Evolutionary conservation across 2,797 vertebrate species (phyloP), one percentile per base, ranked within the genome.

Genomic region (Phrynocephalus guinanensis): DNA sequence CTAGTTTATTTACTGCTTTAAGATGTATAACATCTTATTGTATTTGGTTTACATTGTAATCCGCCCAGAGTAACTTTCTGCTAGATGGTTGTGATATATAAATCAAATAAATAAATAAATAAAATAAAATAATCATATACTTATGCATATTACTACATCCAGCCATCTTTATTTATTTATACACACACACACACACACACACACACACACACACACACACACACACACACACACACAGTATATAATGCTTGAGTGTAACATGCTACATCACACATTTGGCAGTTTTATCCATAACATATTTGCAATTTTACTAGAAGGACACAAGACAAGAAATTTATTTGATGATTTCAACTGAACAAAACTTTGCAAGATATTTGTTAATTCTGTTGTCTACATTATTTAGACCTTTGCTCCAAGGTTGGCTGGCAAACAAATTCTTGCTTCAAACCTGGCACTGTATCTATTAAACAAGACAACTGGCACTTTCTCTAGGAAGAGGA

Each of bases 401-500:
- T 24, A 26, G 66, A 28, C 20, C 7, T 76, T 82, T 67, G 22
- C 82, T 33, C 52, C 50, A 79, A 56, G 50, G 15, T 10, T 67
- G 24, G 30, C 48, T 6, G 0, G 82, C 66, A 83, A 33, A 84
- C 68, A 66, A 28, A 71, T 92, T 87, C 0, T 0, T 79, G 80
- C 84, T 92, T 84, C 86, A 87, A 80, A 88, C 80, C 0, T 84
- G 77, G 90, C 44, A 52, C 72, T 75, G 87, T 30, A 50, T 76
- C 50, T 22, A 18, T 48, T 52, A 78, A 70, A 89, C 24, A 89
- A 90, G 85, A 71, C 63, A 88, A 83, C 68, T 83, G 81, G 44
- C 77, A 76, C 52, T 67, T 82, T 88, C 82, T 84, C 56, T 71
- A 81, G 90, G 87, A 92, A 26, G 71, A 87, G 86, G 90, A 90